Conservation (phyloP, 2,797 vertebrate species). For the Falco naumanni region DNA sequence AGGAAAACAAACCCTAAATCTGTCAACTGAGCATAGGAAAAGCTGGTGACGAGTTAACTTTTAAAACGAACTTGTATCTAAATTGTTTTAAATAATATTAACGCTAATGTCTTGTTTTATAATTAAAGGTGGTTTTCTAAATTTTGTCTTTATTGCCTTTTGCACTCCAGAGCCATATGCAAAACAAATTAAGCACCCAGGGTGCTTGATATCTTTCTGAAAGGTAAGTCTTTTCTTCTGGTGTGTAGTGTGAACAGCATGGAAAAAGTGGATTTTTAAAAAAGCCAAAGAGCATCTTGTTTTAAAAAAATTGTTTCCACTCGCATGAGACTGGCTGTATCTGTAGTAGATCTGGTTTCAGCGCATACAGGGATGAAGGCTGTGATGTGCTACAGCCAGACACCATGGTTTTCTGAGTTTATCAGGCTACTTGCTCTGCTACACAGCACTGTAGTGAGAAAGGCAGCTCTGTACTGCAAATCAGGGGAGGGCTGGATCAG, state of each 20-base stretch:
- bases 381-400: not conserved
- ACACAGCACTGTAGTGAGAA: not conserved
- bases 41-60: not conserved
- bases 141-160: not conserved
- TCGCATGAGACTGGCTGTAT: not conserved
- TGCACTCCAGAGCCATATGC: not conserved
- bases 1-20: not conserved
- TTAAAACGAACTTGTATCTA: not conserved
- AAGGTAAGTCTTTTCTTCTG: not conserved
- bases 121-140: not conserved
- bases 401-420: accelerated
- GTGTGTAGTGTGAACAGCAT: not conserved
- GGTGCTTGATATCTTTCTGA: not conserved
- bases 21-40: not conserved
- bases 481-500: not conserved
- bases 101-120: not conserved
- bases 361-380: not conserved
- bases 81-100: not conserved
- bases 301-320: not conserved
- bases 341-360: not conserved
- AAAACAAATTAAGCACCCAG: not conserved
- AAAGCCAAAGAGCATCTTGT: not conserved
- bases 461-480: not conserved
- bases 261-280: not conserved
- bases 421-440: not conserved